These are phyloP conservation scores for Tragelaphus buxtoni DNA, from an alignment of 2,113 vertebrate species.

Conservation along the genomic window DNA sequence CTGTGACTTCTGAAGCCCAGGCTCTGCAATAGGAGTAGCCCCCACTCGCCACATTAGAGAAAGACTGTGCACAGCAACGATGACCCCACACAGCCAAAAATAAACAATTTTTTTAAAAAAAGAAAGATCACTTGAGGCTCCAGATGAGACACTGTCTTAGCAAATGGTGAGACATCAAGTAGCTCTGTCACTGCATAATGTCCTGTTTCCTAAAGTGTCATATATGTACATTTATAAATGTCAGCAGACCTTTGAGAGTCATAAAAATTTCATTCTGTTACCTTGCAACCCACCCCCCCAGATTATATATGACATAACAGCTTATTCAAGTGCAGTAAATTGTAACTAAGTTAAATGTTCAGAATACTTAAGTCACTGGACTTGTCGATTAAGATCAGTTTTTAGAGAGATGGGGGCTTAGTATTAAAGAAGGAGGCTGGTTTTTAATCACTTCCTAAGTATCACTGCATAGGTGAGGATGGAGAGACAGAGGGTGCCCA, in stretches of 20 bases:
- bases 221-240: not conserved
- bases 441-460: not conserved
- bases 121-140: not conserved
- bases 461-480: not conserved
- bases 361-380: not conserved
- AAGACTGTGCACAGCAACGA: not conserved
- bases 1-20: not conserved
- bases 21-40: not conserved
- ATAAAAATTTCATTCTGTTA: not conserved
- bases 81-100: not conserved
- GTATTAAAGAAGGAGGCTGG: not conserved
- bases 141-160: not conserved
- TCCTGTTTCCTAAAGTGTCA: not conserved
- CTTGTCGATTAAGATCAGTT: not conserved
- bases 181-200: not conserved
- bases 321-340: not conserved
- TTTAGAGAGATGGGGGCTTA: not conserved
- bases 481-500: not conserved
- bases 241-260: not conserved
- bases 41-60: not conserved
- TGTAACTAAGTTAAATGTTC: not conserved
- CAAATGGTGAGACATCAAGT: not conserved
- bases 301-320: not conserved
- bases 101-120: not conserved
- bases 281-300: not conserved